Percentiles rank a stretch among this genome's conserved stretches.
These are phyloP conservation scores for Cinclus cinclus DNA, from an alignment of 2,113 vertebrate genomes.

Conservation along the genomic window DNA sequence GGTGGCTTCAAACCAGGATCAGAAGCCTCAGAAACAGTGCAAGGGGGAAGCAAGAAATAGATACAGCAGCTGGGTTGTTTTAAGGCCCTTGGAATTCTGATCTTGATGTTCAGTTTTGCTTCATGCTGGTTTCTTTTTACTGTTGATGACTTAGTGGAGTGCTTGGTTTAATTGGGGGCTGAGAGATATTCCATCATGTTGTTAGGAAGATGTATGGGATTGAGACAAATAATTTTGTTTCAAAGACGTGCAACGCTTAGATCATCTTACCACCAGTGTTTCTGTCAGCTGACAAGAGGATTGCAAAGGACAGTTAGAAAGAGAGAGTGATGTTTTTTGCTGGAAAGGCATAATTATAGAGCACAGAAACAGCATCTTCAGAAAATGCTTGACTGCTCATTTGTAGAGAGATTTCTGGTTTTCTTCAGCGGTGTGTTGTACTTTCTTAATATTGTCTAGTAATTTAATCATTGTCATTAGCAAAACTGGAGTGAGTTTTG, in stretches of 20 bases:
- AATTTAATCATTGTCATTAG: not conserved
- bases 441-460: not conserved
- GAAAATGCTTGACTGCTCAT: not conserved
- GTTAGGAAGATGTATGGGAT: not conserved
- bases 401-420: not conserved
- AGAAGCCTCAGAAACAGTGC: not conserved
- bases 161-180: not conserved
- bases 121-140: not conserved
- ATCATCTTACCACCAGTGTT: not conserved
- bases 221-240: not conserved
- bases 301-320: not conserved
- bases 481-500: not conserved
- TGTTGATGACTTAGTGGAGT: not conserved
- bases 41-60: not conserved
- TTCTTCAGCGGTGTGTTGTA: not conserved
- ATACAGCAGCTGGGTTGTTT: not conserved
- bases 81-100: not conserved
- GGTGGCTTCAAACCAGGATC: not conserved
- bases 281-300: not conserved
- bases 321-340: not conserved
- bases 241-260: not conserved
- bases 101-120: not conserved
- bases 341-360: not conserved
- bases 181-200: not conserved
- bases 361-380: not conserved